phyloP scores from a whole-genome alignment of 2,888 invertebrate species.

The Drosophila limbata region DNA sequence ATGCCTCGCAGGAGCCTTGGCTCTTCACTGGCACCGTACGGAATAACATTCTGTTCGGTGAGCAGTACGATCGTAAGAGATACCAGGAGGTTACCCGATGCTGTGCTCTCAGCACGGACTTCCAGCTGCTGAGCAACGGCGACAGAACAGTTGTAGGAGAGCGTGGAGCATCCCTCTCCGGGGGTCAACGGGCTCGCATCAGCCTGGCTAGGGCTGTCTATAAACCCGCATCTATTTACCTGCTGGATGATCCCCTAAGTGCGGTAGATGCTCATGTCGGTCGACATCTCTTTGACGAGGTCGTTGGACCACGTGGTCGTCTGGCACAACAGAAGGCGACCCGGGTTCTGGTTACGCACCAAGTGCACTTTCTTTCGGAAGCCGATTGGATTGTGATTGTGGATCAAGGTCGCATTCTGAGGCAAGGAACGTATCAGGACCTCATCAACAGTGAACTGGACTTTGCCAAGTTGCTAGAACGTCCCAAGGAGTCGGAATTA shows the following conservation, averaged over 20 bases:
- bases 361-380: slow-evolving; percentile 89
- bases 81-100: slow-evolving; percentile 87
- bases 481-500: slow-evolving; percentile 69
- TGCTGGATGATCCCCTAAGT: slow-evolving; percentile 92
- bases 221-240: slow-evolving; percentile 90
- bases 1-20: slow-evolving; percentile 91
- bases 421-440: slow-evolving; percentile 86
- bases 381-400: slow-evolving; percentile 88
- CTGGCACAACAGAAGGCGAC: slow-evolving; percentile 87
- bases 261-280: slow-evolving; percentile 93
- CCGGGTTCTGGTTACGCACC: slow-evolving; percentile 91
- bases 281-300: slow-evolving; percentile 90
- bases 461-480: slow-evolving; percentile 86
- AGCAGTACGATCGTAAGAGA: slow-evolving; percentile 87
- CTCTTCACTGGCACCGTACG: slow-evolving; percentile 88
- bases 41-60: slow-evolving; percentile 92
- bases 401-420: slow-evolving; percentile 86
- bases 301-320: slow-evolving; percentile 87
- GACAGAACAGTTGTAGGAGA: slow-evolving; percentile 91
- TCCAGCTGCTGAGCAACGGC: slow-evolving; percentile 88
- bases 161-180: slow-evolving; percentile 90
- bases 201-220: slow-evolving; percentile 91
- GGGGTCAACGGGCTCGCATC: slow-evolving; percentile 91
- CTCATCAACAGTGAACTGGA: slow-evolving; percentile 86
- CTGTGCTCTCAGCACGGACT: slow-evolving; percentile 84